Conservation (phyloP, 2,797 vertebrate genomes). For the Manis crassicaudata region DNA sequence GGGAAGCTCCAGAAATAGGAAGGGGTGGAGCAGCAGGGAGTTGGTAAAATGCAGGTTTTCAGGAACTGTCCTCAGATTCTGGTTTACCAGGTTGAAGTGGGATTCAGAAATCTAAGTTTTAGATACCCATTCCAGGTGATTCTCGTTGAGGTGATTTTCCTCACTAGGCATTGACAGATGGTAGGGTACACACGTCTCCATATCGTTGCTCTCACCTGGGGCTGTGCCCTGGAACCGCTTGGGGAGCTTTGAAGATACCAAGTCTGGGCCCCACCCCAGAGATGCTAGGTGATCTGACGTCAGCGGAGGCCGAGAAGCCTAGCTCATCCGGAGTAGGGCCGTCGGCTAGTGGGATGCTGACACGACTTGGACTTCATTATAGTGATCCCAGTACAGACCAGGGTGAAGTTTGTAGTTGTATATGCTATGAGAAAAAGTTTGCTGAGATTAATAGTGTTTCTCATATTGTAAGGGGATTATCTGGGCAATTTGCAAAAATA, state of each 20-base stretch:
- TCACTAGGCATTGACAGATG: fast-evolving
- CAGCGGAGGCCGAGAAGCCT: not conserved
- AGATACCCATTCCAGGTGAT: not conserved
- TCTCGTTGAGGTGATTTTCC: not conserved
- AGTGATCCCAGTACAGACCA: not conserved
- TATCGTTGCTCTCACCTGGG: too few relatives aligned
- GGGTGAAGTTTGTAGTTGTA: not conserved
- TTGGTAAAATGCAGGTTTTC: not conserved
- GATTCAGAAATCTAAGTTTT: not conserved
- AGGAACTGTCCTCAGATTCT: not conserved
- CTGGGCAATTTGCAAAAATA: not conserved
- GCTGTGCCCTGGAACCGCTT: too few relatives aligned
- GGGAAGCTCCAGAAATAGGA: not conserved
- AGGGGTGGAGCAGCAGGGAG: fast-evolving
- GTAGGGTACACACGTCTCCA: not conserved
- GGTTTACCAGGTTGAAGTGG: too few relatives aligned
- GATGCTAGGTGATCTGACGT: not conserved
- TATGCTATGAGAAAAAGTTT: not conserved
- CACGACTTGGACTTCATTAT: not conserved
- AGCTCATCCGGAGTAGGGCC: too few relatives aligned
- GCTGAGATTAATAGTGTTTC: not conserved
- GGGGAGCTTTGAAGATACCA: not conserved
- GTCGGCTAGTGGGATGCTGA: not conserved
- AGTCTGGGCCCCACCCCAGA: not conserved
- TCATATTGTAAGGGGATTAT: too few relatives aligned